Evolutionary conservation across 2,888 invertebrate species (phyloP).

Genomic region (Ramazzottius varieornatus): DNA sequence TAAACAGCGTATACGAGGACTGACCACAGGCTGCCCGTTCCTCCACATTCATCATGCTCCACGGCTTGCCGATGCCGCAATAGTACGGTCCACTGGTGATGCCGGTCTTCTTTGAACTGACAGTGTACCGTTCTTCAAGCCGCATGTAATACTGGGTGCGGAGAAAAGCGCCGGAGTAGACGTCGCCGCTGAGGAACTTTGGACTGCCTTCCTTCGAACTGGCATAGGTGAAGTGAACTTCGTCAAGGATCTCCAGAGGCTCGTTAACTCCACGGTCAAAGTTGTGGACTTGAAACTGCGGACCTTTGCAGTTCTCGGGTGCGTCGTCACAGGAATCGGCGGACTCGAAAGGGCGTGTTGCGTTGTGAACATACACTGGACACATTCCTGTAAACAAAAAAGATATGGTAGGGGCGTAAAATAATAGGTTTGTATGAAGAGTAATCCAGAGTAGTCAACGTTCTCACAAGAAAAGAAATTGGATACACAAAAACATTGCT

Average conservation of each 20-base stretch:
- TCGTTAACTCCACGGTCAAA: not conserved
- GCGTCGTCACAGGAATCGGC: not conserved
- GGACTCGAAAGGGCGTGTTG: not conserved
- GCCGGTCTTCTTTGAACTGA: not conserved
- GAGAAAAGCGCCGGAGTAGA: not conserved
- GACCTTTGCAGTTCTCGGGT: not conserved
- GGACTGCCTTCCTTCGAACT: not conserved
- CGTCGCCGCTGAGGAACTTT: not conserved
- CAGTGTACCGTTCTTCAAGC: not conserved
- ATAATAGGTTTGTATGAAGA: too few species aligned
- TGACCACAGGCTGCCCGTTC: not conserved
- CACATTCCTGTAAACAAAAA: not conserved
- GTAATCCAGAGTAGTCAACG: too few species aligned
- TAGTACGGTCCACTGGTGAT: not conserved
- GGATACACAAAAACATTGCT: too few species aligned
- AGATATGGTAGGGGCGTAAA: too few species aligned
- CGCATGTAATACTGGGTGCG: constrained; percentile 3
- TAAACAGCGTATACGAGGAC: not conserved
- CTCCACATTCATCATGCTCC: not conserved
- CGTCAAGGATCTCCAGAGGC: not conserved
- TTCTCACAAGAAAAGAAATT: too few species aligned
- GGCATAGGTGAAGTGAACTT: not conserved
- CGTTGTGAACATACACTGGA: not conserved
- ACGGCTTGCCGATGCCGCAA: not conserved
- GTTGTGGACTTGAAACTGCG: not conserved